Percentiles rank a stretch among this genome's conserved stretches.
These are phyloP conservation scores for Piscicola geometra DNA, from an alignment of 2,888 invertebrate species.

Conservation along the genomic window DNA sequence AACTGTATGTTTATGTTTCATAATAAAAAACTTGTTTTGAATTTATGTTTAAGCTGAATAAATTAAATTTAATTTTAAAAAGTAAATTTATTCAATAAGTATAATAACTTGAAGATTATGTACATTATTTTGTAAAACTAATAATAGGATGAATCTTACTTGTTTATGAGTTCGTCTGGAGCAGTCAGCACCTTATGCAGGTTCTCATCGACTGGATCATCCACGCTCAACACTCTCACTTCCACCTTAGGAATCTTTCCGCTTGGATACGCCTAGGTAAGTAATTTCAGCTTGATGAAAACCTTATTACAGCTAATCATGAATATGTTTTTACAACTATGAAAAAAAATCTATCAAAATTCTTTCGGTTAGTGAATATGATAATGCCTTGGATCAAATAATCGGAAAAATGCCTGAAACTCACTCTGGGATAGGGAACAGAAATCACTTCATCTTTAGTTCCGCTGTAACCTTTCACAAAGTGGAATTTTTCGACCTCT, in stretches of 20 bases:
- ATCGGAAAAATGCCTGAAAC: neutral
- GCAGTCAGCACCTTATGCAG: conserved; percentile 38
- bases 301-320: no score
- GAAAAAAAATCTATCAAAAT: no score
- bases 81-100: no score
- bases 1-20: no score
- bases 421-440: conserved; percentile 53
- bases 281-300: neutral
- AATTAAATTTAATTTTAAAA: neutral
- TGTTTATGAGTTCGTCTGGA: conserved; percentile 41
- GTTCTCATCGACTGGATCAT: conserved; percentile 24
- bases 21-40: neutral
- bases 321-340: no score
- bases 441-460: conserved; percentile 43
- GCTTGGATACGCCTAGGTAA: conserved; percentile 7
- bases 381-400: neutral
- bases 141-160: conserved; percentile 8
- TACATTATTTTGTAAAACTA: neutral
- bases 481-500: conserved; percentile 48
- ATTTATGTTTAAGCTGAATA: neutral
- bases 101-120: neutral
- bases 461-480: conserved; percentile 48
- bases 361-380: neutral
- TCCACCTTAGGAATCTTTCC: conserved; percentile 76
- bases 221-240: conserved; percentile 70